These are phyloP conservation scores for Cryptotis parvus DNA, from an alignment of 2,113 vertebrate species.

Conservation along the genomic window DNA sequence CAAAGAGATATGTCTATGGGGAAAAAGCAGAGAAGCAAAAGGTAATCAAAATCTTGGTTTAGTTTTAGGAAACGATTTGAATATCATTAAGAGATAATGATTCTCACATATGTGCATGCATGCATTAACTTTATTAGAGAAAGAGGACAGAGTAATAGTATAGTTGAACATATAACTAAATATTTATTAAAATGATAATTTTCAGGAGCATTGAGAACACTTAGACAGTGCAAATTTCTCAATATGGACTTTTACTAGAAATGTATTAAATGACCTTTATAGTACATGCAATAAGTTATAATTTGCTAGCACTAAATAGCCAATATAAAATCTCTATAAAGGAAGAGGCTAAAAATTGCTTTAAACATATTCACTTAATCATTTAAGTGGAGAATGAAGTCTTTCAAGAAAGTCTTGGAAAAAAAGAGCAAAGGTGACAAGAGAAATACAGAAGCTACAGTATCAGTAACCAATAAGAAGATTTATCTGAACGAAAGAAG, in stretches of 20 bases:
- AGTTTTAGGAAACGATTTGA: background rate
- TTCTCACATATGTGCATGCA: fast-evolving
- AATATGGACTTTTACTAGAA: background rate
- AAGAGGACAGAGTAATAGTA: background rate
- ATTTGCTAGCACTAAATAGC: background rate
- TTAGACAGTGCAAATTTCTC: background rate
- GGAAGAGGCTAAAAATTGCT: background rate
- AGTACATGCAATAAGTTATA: background rate
- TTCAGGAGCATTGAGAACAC: background rate
- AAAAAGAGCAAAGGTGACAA: background rate
- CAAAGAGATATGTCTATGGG: background rate
- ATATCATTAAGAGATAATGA: background rate
- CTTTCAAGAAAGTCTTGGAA: background rate
- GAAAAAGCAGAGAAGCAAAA: background rate
- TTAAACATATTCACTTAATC: background rate
- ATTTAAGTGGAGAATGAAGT: background rate
- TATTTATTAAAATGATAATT: background rate
- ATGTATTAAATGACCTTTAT: background rate
- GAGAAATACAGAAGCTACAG: background rate
- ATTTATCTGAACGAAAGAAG: background rate
- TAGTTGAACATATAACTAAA: background rate
- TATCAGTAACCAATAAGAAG: fast-evolving
- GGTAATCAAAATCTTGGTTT: background rate
- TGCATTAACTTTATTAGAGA: background rate
- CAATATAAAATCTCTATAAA: background rate